Evolutionary conservation across 1,140 invertebrate genomes (phyloP).

Genomic region (Cotesia glomerata): DNA sequence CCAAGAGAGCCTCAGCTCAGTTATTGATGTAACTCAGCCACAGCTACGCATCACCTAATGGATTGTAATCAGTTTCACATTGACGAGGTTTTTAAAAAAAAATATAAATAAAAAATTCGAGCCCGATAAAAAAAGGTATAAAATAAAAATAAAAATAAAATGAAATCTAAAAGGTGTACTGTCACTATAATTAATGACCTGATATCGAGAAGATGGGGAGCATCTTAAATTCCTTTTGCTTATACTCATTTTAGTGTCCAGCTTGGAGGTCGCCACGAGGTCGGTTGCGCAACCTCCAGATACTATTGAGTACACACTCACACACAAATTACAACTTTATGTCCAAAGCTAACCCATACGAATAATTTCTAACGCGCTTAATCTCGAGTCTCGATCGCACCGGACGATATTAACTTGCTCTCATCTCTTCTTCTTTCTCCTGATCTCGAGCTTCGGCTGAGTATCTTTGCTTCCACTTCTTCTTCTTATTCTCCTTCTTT

Average conservation of each 20-base stretch:
- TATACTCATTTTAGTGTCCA: slow-evolving; percentile 7
- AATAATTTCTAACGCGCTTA: slow-evolving; percentile 28
- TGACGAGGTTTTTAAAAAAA: too few relatives aligned
- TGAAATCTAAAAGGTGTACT: background rate
- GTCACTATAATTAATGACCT: slow-evolving; percentile 22
- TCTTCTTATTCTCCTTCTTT: too few relatives aligned
- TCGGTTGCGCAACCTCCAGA: slow-evolving; percentile 25
- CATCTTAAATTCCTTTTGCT: slow-evolving; percentile 20
- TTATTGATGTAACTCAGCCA: too few relatives aligned
- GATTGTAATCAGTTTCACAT: too few relatives aligned
- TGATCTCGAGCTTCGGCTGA: too few relatives aligned
- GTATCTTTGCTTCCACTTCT: too few relatives aligned
- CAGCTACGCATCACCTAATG: too few relatives aligned
- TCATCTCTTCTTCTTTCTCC: slow-evolving; percentile 3
- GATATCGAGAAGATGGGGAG: slow-evolving; percentile 18
- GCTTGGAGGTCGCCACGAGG: slow-evolving; percentile 22
- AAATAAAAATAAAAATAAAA: background rate
- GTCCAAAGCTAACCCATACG: slow-evolving; percentile 11
- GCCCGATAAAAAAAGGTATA: background rate
- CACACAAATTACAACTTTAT: background rate
- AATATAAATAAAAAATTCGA: too few relatives aligned
- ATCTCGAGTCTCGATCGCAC: slow-evolving; percentile 28
- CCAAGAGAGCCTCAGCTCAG: too few relatives aligned
- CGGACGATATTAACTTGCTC: slow-evolving; percentile 26
- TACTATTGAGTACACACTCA: too few relatives aligned